Conservation (phyloP, 2,113 vertebrate genomes). For the Corynorhinus townsendii region DNA sequence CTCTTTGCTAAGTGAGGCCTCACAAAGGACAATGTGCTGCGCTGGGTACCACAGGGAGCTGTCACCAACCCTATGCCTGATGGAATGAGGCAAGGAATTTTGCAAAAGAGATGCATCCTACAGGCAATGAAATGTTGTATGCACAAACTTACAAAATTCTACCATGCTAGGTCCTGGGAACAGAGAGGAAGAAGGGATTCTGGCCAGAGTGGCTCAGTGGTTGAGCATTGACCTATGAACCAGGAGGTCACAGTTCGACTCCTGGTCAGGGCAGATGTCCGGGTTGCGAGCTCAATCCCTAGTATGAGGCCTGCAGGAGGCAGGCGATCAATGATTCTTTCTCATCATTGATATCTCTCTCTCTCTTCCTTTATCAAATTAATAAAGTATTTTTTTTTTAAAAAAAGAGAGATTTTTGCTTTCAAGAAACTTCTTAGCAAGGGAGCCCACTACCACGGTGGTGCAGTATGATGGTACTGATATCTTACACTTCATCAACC, state of each 20-base stretch:
- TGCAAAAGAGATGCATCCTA: neutral
- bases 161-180: rapidly evolving
- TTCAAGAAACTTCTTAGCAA: neutral
- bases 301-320: no score
- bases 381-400: no score
- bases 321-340: no score
- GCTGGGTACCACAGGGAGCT: neutral
- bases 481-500: no score
- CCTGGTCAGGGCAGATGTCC: no score
- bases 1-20: neutral
- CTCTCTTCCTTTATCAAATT: no score
- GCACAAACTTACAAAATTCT: no score
- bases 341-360: no score
- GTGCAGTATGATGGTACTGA: rapidly evolving
- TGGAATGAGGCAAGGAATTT: neutral
- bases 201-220: no score
- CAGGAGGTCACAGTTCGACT: no score
- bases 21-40: neutral
- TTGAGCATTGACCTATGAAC: no score
- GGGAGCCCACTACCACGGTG: neutral
- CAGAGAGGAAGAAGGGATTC: neutral
- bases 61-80: neutral
- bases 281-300: no score
- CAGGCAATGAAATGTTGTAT: neutral
- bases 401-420: neutral